Evolutionary conservation across 2,113 vertebrate genomes (phyloP).

Genomic region (Tupaia chinensis): DNA sequence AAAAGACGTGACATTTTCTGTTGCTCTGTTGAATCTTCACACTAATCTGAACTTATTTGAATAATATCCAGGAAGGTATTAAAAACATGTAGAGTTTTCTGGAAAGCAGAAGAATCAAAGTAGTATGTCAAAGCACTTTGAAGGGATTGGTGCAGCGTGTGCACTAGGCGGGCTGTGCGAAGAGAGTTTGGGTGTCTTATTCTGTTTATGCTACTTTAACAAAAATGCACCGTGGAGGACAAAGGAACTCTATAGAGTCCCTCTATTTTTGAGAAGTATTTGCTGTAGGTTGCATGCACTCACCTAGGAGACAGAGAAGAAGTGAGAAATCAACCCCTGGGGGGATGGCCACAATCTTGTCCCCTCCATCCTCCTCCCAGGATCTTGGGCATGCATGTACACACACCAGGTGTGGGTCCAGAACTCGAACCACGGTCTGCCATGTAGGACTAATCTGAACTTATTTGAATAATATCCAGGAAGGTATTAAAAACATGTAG

Average conservation of each 20-base stretch:
- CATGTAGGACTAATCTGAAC: not conserved
- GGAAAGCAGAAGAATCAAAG: not conserved
- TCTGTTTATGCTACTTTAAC: not conserved
- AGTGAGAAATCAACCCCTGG: too few species aligned
- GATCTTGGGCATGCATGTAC: too few species aligned
- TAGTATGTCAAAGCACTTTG: not conserved
- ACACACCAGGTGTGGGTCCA: too few species aligned
- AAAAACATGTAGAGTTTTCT: not conserved
- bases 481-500: not conserved
- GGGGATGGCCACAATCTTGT: too few species aligned
- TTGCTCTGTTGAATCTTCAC: not conserved
- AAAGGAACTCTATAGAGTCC: not conserved
- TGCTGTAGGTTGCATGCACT: too few species aligned
- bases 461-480: not conserved
- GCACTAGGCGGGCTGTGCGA: not conserved
- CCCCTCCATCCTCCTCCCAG: too few species aligned
- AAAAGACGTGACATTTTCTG: not conserved
- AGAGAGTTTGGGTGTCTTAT: too few species aligned
- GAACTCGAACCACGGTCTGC: too few species aligned
- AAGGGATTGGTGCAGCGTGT: not conserved
- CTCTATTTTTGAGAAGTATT: too few species aligned
- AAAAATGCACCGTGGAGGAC: not conserved
- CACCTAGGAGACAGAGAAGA: too few species aligned
- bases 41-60: not conserved
- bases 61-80: not conserved